Conservation (phyloP, 2,797 vertebrate genomes). For the Neoniphon sammara region DNA sequence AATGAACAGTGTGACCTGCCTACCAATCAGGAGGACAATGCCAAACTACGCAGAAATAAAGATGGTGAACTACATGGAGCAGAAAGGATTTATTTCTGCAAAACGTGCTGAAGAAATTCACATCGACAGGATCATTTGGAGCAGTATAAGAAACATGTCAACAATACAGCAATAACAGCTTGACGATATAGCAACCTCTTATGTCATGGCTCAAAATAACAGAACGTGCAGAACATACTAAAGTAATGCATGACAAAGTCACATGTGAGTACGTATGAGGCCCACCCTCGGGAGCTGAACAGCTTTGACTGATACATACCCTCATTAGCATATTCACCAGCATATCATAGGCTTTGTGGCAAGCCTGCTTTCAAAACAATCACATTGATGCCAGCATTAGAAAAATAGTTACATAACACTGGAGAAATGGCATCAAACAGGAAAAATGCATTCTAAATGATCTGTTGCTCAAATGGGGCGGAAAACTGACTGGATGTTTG, state of each 20-base stretch:
- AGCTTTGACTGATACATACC: constrained; percentile 46
- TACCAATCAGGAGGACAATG: constrained; percentile 13
- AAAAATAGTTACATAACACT: constrained; percentile 36
- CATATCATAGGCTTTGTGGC: constrained; percentile 40
- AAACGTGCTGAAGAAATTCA: background rate
- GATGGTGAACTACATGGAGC: background rate
- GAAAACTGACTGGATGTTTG: constrained; percentile 1
- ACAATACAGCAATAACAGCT: background rate
- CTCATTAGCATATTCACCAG: constrained; percentile 43
- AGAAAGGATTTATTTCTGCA: background rate
- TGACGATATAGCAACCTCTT: constrained; percentile 4
- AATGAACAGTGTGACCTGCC: constrained; percentile 32
- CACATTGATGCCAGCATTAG: constrained; percentile 35
- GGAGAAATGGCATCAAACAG: constrained; percentile 12
- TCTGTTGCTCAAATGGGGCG: background rate
- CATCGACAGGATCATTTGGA: background rate
- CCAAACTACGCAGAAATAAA: background rate
- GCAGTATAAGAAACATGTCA: background rate
- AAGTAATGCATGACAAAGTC: constrained; percentile 4
- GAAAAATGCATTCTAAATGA: constrained; percentile 29
- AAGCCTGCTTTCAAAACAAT: constrained; percentile 59
- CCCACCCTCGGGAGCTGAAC: constrained; percentile 7
- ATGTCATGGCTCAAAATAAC: constrained; percentile 15
- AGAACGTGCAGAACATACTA: background rate
- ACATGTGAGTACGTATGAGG: constrained; percentile 20